Conservation (phyloP, 2,888 invertebrate genomes). For the Hyppa rectilinea region DNA sequence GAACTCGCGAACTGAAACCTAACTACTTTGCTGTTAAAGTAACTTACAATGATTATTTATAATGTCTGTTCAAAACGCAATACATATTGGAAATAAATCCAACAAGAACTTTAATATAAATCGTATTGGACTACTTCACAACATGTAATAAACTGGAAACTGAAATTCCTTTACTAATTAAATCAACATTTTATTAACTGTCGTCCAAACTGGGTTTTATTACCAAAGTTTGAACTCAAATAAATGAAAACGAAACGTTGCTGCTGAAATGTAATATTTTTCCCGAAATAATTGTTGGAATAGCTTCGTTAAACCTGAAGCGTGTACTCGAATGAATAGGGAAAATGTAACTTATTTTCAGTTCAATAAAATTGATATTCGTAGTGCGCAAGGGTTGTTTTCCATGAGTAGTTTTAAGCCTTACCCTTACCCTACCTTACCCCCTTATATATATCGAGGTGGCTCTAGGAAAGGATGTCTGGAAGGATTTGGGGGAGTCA, state of each 20-base stretch:
- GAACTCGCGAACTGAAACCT: constrained; percentile 39
- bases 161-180: constrained; percentile 40
- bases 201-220: constrained; percentile 37
- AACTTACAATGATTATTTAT: no score
- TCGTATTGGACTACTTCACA: constrained; percentile 20
- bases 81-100: constrained; percentile 29
- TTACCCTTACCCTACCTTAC: no score
- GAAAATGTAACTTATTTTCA: not conserved
- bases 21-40: no score
- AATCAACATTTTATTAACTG: constrained; percentile 45
- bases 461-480: no score
- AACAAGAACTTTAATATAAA: constrained; percentile 27
- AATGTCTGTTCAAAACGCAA: constrained; percentile 8
- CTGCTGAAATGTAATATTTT: constrained; percentile 15
- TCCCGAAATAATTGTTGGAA: not conserved
- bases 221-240: constrained; percentile 45
- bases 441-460: no score
- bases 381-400: not conserved
- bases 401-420: no score
- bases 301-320: not conserved
- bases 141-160: constrained; percentile 11
- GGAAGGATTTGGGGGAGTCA: no score
- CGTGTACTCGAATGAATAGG: not conserved
- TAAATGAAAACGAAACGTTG: constrained; percentile 15
- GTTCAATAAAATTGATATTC: not conserved